These are phyloP conservation scores for Pseudomyrmex gracilis DNA, from an alignment of 1,140 invertebrate genomes.

Conservation along the genomic window DNA sequence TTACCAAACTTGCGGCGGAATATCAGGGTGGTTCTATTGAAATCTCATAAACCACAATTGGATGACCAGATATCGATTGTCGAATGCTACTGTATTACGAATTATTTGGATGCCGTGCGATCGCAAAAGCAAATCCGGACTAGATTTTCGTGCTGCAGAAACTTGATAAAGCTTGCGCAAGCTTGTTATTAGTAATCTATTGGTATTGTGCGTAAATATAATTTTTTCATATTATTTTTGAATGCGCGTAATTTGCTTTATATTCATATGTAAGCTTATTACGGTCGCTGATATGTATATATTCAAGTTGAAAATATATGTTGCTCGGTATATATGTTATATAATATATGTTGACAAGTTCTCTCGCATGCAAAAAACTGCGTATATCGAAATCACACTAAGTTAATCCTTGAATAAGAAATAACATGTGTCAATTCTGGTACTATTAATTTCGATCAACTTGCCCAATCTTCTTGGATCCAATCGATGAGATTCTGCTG, in stretches of 20 bases:
- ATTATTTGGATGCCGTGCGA: conserved; percentile 15
- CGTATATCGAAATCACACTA: not conserved
- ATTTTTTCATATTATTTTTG: conserved; percentile 30
- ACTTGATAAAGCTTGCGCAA: conserved; percentile 20
- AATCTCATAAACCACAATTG: conserved; percentile 69
- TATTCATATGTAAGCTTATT: conserved; percentile 12
- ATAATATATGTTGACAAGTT: not conserved
- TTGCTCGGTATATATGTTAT: no score
- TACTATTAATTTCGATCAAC: conserved; percentile 62
- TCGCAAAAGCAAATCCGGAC: not conserved
- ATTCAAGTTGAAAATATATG: not conserved
- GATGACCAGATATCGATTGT: conserved; percentile 58
- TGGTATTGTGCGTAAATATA: conserved; percentile 19
- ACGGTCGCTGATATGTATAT: not conserved
- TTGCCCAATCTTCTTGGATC: conserved; percentile 99
- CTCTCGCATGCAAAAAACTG: not conserved
- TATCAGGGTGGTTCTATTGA: conserved; percentile 57
- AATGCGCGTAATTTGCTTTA: not conserved
- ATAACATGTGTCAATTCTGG: not conserved
- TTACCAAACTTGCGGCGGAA: conserved; percentile 65
- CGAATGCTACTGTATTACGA: conserved; percentile 48
- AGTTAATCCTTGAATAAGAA: not conserved
- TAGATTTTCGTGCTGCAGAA: conserved; percentile 18
- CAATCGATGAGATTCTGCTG: conserved; percentile 99
- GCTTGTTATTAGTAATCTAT: not conserved